Evolutionary conservation across 2,797 vertebrate species (phyloP).

Genomic region (Arctocebus calabarensis): DNA sequence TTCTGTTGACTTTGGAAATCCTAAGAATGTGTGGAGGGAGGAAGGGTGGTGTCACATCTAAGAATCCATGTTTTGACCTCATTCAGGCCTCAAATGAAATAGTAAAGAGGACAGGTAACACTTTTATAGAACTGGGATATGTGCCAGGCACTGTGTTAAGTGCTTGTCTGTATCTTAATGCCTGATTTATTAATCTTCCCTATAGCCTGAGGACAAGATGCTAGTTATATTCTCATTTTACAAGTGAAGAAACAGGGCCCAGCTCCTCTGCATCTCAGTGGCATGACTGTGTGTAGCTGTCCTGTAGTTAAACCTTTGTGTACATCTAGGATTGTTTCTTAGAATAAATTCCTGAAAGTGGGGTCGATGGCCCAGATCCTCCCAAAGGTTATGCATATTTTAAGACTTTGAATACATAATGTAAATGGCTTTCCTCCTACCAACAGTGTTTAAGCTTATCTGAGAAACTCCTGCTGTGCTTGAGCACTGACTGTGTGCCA

Average conservation of each 20-base stretch:
- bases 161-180: background rate
- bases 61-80: background rate
- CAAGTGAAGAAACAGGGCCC: background rate
- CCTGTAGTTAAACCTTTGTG: background rate
- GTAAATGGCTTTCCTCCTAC: background rate
- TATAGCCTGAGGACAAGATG: background rate
- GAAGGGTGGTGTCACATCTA: background rate
- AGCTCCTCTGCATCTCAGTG: too few relatives aligned
- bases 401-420: conserved; percentile 35
- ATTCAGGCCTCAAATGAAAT: background rate
- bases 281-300: accelerated
- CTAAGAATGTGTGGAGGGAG: background rate
- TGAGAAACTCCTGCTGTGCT: background rate
- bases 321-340: background rate
- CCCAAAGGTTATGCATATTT: background rate
- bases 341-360: conserved; percentile 11
- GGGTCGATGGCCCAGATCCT: background rate
- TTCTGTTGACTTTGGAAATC: background rate
- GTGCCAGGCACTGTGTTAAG: background rate
- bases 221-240: background rate
- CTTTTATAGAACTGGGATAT: background rate
- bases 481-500: background rate
- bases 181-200: background rate
- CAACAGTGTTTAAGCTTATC: background rate
- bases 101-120: background rate